Percentiles rank a stretch among this genome's conserved stretches.
Evolutionary conservation across 1,140 invertebrate species (phyloP).

Genomic region (Heliconius congener): DNA sequence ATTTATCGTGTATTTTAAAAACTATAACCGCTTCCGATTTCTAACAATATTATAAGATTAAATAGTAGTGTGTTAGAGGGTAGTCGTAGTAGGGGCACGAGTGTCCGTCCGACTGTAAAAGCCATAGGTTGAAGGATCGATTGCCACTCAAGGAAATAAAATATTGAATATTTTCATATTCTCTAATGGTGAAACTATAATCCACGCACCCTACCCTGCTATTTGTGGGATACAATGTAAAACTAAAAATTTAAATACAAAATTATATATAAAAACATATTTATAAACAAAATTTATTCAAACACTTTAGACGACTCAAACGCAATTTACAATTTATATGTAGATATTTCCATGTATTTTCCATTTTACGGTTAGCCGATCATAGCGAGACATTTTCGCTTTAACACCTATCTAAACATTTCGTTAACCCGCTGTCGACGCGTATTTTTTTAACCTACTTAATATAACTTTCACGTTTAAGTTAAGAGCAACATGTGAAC

Average conservation of each 20-base stretch:
- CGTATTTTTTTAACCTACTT: conserved; percentile 49
- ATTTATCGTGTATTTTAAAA: no score
- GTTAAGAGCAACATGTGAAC: conserved; percentile 36
- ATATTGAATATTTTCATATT: no score
- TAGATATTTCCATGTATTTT: neutral
- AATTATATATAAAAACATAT: neutral
- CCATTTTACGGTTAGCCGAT: conserved; percentile 18
- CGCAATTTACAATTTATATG: neutral
- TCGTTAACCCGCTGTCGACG: conserved; percentile 27
- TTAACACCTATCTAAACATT: conserved; percentile 41
- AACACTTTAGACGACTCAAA: neutral
- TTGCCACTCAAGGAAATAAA: no score
- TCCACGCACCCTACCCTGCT: no score
- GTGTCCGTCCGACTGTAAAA: no score
- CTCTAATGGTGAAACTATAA: no score
- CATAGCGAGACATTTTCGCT: conserved; percentile 23
- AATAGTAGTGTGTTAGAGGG: no score
- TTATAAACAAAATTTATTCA: neutral
- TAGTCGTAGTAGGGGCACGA: no score
- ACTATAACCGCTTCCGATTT: no score
- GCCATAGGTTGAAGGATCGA: no score
- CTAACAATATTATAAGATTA: no score
- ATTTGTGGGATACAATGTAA: no score
- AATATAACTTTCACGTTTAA: conserved; percentile 46
- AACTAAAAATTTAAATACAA: neutral